Base-by-base conservation (phyloP, 2,113 vertebrate genomes). In the Rhynchopsitta pachyrhyncha region DNA sequence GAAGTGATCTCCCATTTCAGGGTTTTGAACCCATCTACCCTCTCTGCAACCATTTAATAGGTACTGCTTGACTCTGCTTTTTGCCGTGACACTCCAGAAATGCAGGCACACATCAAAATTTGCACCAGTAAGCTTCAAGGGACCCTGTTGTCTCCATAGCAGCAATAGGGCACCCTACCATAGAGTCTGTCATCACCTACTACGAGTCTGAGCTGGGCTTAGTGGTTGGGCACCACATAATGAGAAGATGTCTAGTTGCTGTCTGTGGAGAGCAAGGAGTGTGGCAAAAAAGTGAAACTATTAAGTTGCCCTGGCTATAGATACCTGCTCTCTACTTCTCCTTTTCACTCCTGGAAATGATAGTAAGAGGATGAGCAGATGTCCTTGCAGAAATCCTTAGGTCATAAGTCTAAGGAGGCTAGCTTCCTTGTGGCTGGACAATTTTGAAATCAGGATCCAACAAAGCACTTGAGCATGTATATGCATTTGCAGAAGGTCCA, bases 91-190 rank as follows among this genome's bases (percentile, higher is more conserved):
- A 2, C 39, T 55, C 41, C 35, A 50, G 74, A 50, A 86, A 69
- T n/a, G 22, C 5, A 42, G 22, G 23, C 5, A 6, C 42, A 22
- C 20, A 29, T 35, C 31, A 75, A 57, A 89, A 29, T 37, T 25
- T 22, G n/a, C 24, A 9, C 10, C 44, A 53, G 10, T 22, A 12
- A 91, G 19, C 52, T 57, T 28, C 23, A 80, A 50, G 13, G 9
- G 10, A 28, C 68, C 3, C 23, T 70, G 6, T 19, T 84, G 19
- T 31, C 25, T 60, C 24, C 49, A 13, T 7, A 33, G 11, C 37
- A 70, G n/a, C 33, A 24, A 4, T 0, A 33, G 7, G 6, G 10
- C 19, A 70, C 16, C 7, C 18, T 37, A 5, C 10, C 24, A 13
- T 3, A 11, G 37, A 17, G 13, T 28, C 47, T 52, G 53, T 27